Percentiles rank a stretch among this genome's conserved stretches.
phyloP scores from a whole-genome alignment of 2,888 invertebrate species.

The Nemotelus pantherinus region DNA sequence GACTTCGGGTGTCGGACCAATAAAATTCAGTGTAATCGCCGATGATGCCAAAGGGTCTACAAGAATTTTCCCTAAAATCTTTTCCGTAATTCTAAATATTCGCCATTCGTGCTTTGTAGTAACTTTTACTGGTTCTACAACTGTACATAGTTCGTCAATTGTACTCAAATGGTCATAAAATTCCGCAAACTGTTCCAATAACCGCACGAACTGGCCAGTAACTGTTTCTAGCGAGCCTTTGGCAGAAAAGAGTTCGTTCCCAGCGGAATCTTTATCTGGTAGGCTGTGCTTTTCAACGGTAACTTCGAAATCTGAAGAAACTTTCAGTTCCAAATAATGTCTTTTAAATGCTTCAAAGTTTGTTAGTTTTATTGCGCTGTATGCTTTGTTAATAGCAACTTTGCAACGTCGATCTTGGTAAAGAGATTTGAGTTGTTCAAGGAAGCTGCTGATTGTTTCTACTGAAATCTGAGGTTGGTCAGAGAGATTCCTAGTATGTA shows the following conservation, averaged over 20 bases:
- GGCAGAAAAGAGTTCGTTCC: slow-evolving; percentile 1
- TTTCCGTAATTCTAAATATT: slow-evolving; percentile 60
- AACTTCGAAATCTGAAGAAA: slow-evolving; percentile 39
- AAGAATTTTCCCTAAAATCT: slow-evolving; percentile 59
- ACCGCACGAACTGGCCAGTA: slow-evolving; percentile 55
- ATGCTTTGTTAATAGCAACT: not conserved
- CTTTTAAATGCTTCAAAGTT: slow-evolving; percentile 56
- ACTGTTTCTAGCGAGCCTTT: slow-evolving; percentile 47
- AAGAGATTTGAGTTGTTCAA: slow-evolving; percentile 13
- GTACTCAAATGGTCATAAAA: slow-evolving; percentile 59
- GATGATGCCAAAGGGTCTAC: slow-evolving; percentile 61
- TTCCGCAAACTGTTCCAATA: slow-evolving; percentile 58
- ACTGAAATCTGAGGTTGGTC: not conserved
- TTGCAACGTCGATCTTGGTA: not conserved
- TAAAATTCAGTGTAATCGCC: slow-evolving; percentile 59
- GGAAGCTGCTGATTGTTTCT: not conserved
- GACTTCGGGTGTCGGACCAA: slow-evolving; percentile 62
- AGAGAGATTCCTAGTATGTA: not conserved
- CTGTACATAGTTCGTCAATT: slow-evolving; percentile 62
- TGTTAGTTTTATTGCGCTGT: slow-evolving; percentile 55
- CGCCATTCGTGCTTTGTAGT: slow-evolving; percentile 59
- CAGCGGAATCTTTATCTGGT: slow-evolving; percentile 53
- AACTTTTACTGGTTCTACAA: slow-evolving; percentile 59
- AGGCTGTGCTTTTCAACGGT: slow-evolving; percentile 57
- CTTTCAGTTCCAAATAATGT: slow-evolving; percentile 58